Evolutionary conservation across 1,140 invertebrate species (phyloP).

Genomic region (Pomacea maculata): DNA sequence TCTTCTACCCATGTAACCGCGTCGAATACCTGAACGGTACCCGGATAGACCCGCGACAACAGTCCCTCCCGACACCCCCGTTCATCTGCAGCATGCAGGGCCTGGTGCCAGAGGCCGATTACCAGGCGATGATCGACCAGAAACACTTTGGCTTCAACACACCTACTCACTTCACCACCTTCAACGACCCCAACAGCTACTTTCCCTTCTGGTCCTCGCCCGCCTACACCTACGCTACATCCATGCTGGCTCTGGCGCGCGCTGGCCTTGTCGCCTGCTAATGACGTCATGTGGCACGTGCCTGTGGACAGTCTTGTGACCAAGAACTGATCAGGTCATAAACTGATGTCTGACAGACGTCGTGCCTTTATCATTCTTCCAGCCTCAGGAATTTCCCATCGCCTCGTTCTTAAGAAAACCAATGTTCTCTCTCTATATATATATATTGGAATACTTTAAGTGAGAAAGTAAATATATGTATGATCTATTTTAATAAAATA

Average conservation of each 20-base stretch:
- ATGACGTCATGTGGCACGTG: too few species aligned
- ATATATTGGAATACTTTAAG: too few species aligned
- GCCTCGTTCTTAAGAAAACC: too few species aligned
- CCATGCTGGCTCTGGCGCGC: constrained; percentile 41
- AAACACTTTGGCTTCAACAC: constrained; percentile 50
- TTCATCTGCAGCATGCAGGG: constrained; percentile 44
- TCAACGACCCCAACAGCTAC: constrained; percentile 33
- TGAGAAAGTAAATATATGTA: too few species aligned
- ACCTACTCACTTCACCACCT: constrained; percentile 40
- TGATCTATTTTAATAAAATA: too few species aligned
- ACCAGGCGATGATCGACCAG: constrained; percentile 34
- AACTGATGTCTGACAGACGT: too few species aligned
- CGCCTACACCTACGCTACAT: constrained; percentile 46
- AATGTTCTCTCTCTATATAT: too few species aligned
- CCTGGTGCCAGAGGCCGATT: constrained; percentile 31
- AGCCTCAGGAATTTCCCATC: too few species aligned
- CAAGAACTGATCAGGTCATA: too few species aligned
- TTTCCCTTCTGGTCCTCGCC: constrained; percentile 54
- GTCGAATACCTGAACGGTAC: constrained; percentile 53
- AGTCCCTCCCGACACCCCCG: constrained; percentile 20
- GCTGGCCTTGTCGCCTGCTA: constrained; percentile 11
- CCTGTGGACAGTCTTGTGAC: too few species aligned
- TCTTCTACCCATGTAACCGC: constrained; percentile 52
- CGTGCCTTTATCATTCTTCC: too few species aligned
- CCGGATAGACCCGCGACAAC: constrained; percentile 26